Conservation (phyloP, 2,888 invertebrate species). For the Ganaspis brasiliensis region DNA sequence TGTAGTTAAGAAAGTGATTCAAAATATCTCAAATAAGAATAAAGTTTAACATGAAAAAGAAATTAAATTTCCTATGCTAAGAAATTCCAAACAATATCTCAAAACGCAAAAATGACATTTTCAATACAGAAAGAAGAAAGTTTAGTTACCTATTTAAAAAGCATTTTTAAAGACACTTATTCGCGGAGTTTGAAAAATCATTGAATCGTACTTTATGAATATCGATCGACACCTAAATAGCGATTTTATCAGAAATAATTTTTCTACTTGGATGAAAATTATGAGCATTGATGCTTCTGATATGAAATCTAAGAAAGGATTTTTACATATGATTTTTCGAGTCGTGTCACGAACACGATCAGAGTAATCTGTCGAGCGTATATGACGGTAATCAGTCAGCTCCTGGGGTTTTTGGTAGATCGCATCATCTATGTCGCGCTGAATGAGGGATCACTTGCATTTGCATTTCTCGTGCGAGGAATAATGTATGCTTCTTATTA, state of each 20-base stretch:
- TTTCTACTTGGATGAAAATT: background rate
- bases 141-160: too few relatives aligned
- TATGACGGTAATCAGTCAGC: slow-evolving; percentile 75
- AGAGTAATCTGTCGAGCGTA: slow-evolving; percentile 70
- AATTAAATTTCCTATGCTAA: too few relatives aligned
- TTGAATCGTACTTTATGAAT: too few relatives aligned
- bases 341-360: slow-evolving; percentile 73
- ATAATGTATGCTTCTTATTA: slow-evolving; percentile 66
- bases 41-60: too few relatives aligned
- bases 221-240: background rate
- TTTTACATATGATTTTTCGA: slow-evolving; percentile 57
- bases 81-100: too few relatives aligned
- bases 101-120: too few relatives aligned
- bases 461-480: slow-evolving; percentile 76
- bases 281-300: background rate
- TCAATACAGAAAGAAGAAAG: too few relatives aligned
- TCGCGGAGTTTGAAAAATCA: too few relatives aligned
- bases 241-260: background rate
- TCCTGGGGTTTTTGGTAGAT: slow-evolving; percentile 66
- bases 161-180: too few relatives aligned
- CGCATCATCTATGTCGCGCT: slow-evolving; percentile 62
- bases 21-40: too few relatives aligned
- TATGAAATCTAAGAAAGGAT: background rate
- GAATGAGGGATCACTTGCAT: slow-evolving; percentile 72
- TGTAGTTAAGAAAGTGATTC: too few relatives aligned